These are phyloP conservation scores for Gryon sp. DNA, from an alignment of 1,140 invertebrate species.

Conservation along the genomic window DNA sequence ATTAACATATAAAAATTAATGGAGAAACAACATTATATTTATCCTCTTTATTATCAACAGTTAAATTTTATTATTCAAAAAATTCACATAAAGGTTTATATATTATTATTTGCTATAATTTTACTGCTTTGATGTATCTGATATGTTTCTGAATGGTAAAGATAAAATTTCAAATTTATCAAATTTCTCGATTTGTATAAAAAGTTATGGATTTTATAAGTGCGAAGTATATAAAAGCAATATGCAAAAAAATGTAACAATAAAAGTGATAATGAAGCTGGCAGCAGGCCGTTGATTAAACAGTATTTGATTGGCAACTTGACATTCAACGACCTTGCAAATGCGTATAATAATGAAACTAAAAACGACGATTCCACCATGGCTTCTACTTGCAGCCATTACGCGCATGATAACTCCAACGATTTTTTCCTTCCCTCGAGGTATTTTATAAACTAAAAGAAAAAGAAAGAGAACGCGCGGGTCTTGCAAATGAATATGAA, in stretches of 20 bases:
- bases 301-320: conserved; percentile 25
- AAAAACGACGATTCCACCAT: conserved; percentile 29
- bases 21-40: too few relatives aligned
- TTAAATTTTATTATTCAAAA: neutral
- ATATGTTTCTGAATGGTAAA: too few relatives aligned
- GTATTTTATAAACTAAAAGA: conserved; percentile 49
- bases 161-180: too few relatives aligned
- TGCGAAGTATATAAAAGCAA: neutral
- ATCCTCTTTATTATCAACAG: too few relatives aligned
- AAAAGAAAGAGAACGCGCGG: conserved; percentile 9
- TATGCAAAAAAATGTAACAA: neutral
- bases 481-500: conserved; percentile 64
- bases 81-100: neutral
- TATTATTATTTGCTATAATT: too few relatives aligned
- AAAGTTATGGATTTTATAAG: neutral
- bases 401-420: conserved; percentile 54
- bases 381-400: conserved; percentile 50
- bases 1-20: too few relatives aligned
- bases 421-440: conserved; percentile 40
- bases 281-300: conserved; percentile 2
- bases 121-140: too few relatives aligned
- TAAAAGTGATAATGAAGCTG: neutral
- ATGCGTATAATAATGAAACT: conserved; percentile 44
- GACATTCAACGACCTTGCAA: conserved; percentile 23
- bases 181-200: neutral